Conservation (phyloP, 2,113 vertebrate species). For the Aldabrachelys gigantea region DNA sequence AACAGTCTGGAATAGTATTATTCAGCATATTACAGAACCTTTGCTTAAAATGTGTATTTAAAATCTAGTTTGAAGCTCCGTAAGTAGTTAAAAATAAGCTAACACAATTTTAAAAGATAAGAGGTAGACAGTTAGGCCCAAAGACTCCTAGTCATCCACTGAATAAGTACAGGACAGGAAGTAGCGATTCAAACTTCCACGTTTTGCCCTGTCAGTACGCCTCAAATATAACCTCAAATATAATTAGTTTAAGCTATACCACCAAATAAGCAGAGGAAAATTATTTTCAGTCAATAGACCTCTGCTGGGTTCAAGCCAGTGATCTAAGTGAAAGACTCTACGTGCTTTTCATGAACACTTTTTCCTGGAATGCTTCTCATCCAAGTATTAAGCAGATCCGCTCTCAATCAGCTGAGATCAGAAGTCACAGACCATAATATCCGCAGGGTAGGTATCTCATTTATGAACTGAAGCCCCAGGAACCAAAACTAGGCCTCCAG, state of each 20-base stretch:
- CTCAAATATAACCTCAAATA: neutral
- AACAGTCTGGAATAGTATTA: neutral
- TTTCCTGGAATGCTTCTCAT: neutral
- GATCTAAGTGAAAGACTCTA: accelerated
- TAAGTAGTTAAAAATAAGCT: neutral
- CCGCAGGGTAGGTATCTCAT: neutral
- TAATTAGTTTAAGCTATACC: neutral
- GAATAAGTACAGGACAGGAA: neutral
- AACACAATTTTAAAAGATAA: neutral
- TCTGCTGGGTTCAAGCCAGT: neutral
- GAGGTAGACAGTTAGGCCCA: neutral
- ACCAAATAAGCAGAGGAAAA: neutral
- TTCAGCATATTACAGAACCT: neutral
- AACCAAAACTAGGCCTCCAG: slow-evolving; percentile 1
- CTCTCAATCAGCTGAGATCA: neutral
- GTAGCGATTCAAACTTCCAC: neutral
- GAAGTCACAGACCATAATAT: neutral
- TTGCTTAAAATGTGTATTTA: neutral
- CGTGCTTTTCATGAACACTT: neutral
- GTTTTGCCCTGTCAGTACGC: accelerated
- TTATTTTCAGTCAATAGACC: neutral
- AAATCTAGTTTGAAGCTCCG: neutral
- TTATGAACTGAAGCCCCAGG: neutral
- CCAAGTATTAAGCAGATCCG: neutral
- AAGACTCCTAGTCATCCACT: neutral